These are phyloP conservation scores for Rhagoletis pomonella DNA, from an alignment of 1,140 invertebrate genomes.

Conservation along the genomic window DNA sequence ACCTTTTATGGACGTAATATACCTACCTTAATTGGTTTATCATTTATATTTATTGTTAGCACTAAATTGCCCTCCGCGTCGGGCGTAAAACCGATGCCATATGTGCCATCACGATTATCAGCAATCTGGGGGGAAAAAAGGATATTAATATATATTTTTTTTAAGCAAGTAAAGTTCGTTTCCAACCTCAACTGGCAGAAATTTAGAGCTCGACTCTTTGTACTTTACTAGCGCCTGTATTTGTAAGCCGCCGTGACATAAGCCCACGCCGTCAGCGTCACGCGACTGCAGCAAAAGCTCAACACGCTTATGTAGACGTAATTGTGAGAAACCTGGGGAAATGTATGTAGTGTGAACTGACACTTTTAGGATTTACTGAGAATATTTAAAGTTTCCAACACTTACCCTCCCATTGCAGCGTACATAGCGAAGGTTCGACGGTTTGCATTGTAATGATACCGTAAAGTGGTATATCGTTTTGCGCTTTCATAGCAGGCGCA, in stretches of 20 bases:
- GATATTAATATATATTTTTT: slow-evolving; percentile 65
- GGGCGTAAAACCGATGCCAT: slow-evolving; percentile 77
- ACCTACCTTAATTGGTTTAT: slow-evolving; percentile 78
- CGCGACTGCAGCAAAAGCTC: slow-evolving; percentile 75
- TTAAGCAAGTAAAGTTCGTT: slow-evolving; percentile 54
- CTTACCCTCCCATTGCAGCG: slow-evolving; percentile 76
- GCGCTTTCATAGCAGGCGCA: slow-evolving; percentile 69
- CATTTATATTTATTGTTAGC: slow-evolving; percentile 78
- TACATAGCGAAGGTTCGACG: slow-evolving; percentile 77
- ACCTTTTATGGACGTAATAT: neutral
- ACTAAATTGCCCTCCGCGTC: slow-evolving; percentile 78
- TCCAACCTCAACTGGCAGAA: slow-evolving; percentile 73
- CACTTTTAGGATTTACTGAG: neutral
- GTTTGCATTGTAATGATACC: slow-evolving; percentile 77
- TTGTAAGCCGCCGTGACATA: slow-evolving; percentile 76
- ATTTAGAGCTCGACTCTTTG: slow-evolving; percentile 70
- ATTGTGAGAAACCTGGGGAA: slow-evolving; percentile 65
- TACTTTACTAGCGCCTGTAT: slow-evolving; percentile 75
- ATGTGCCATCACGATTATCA: slow-evolving; percentile 79
- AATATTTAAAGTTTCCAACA: neutral
- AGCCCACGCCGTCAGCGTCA: slow-evolving; percentile 76
- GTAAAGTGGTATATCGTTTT: slow-evolving; percentile 74
- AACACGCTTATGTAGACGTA: slow-evolving; percentile 75
- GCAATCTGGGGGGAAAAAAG: slow-evolving; percentile 71
- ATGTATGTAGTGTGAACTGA: slow-evolving; percentile 29